Evolutionary conservation across 2,797 vertebrate species (phyloP).

Genomic region (Eulemur mongoz): DNA sequence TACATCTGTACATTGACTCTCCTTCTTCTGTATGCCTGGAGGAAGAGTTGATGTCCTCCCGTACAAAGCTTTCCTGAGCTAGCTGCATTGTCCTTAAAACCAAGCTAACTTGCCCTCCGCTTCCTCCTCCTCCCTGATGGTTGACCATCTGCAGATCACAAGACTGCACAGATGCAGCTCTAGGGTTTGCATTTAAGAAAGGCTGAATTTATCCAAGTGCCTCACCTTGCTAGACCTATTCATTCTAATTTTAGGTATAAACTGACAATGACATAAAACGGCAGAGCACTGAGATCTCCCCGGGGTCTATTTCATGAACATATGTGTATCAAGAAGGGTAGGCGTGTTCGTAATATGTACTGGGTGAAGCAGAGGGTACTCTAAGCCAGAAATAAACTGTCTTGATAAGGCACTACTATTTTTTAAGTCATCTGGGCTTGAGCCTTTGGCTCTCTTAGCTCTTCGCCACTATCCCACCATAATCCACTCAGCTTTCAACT

Average conservation of each 20-base stretch:
- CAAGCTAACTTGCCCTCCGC: not conserved
- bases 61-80: not conserved
- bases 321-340: not conserved
- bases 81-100: not conserved
- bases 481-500: not conserved
- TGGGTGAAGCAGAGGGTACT: not conserved
- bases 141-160: not conserved
- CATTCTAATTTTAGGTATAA: slow-evolving; percentile 23
- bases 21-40: not conserved
- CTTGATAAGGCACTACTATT: not conserved
- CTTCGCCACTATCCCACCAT: not conserved
- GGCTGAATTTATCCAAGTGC: not conserved
- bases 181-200: not conserved
- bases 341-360: not conserved
- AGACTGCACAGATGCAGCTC: not conserved
- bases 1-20: not conserved
- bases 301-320: not conserved
- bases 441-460: not conserved
- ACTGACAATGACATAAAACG: not conserved
- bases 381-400: not conserved
- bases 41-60: not conserved
- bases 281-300: not conserved
- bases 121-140: not conserved
- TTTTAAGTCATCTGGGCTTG: not conserved
- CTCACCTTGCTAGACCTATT: slow-evolving; percentile 18